Percentiles rank a stretch among this genome's conserved stretches.
Evolutionary conservation across 2,888 invertebrate genomes (phyloP).

Genomic region (Andricus curvator): DNA sequence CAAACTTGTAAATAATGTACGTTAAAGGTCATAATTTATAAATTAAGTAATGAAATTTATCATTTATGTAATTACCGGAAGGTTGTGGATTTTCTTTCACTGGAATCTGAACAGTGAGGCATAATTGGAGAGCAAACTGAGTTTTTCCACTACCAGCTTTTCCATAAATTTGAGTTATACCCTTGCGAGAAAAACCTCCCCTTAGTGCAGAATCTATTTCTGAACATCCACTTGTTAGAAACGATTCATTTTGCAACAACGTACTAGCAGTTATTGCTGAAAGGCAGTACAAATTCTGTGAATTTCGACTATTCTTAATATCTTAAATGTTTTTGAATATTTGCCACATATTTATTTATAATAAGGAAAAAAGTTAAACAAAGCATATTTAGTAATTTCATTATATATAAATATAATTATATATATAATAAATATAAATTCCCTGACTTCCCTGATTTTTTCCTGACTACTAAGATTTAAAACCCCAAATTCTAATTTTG

Average conservation of each 20-base stretch:
- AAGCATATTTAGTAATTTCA: no score
- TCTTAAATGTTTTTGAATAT: no score
- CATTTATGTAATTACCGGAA: conserved; percentile 73
- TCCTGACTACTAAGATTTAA: no score
- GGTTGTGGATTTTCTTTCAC: conserved; percentile 79
- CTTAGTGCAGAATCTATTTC: conserved; percentile 81
- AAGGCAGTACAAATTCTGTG: neutral
- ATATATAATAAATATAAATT: no score
- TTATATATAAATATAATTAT: no score
- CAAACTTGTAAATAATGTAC: neutral
- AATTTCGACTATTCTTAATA: no score
- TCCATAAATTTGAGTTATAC: conserved; percentile 89
- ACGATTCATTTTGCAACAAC: conserved; percentile 59
- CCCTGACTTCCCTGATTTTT: no score
- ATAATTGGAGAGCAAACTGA: conserved; percentile 87
- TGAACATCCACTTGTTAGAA: conserved; percentile 80
- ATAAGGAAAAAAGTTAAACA: no score
- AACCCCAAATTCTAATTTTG: no score
- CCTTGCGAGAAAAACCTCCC: conserved; percentile 85
- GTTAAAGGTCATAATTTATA: conserved; percentile 1
- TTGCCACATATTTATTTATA: no score
- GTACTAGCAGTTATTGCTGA: conserved; percentile 47
- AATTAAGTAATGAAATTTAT: neutral
- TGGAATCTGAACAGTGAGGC: conserved; percentile 83
- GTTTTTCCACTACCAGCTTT: conserved; percentile 91